Conservation (phyloP, 2,113 vertebrate species). For the Corythaixoides concolor region DNA sequence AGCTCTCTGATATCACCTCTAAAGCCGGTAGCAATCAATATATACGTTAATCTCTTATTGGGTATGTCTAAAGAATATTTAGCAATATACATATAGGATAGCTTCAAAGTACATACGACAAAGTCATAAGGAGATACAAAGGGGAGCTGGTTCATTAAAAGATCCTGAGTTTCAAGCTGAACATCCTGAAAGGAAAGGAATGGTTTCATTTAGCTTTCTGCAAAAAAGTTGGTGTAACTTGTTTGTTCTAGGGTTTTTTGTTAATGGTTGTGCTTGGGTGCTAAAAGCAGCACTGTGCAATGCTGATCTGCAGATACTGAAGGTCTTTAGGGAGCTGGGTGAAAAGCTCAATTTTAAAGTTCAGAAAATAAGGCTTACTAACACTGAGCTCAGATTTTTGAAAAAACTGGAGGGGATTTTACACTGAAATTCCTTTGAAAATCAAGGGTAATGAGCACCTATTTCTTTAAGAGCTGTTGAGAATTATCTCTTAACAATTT, state of each 20-base stretch:
- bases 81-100: not conserved
- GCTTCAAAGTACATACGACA: not conserved
- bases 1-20: not conserved
- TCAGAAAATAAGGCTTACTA: not conserved
- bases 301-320: not conserved
- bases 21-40: not conserved
- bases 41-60: not conserved
- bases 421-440: not conserved
- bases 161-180: not conserved
- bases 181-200: not conserved
- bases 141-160: rapidly evolving
- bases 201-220: not conserved
- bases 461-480: not conserved
- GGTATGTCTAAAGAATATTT: not conserved
- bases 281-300: not conserved
- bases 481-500: not conserved
- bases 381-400: not conserved
- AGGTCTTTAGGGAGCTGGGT: not conserved
- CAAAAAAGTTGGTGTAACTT: not conserved
- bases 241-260: not conserved
- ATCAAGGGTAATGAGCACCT: not conserved
- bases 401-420: not conserved
- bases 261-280: not conserved
- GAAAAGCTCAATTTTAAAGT: not conserved
- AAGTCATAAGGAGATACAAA: not conserved